A percentile compares a stretch with the other conserved stretches of the same genome.
Conservation (phyloP, 2,888 invertebrate genomes). For the Caenorhabditis sulstoni region DNA sequence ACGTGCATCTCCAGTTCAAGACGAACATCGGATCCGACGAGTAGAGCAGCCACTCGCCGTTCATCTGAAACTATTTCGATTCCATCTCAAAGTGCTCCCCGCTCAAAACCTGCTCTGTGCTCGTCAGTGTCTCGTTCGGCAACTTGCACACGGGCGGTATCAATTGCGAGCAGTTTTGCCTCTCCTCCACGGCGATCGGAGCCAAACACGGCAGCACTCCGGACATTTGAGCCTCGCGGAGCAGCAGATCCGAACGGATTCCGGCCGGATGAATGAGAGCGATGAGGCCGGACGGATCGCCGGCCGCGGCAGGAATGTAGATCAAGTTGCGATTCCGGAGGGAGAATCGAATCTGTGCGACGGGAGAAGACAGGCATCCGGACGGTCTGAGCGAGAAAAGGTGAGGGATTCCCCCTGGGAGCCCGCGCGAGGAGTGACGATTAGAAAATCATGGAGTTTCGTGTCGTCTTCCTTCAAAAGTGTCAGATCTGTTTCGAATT, state of each 20-base stretch:
- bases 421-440: conserved; percentile 17
- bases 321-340: conserved; percentile 60
- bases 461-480: neutral
- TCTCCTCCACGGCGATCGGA: conserved; percentile 26
- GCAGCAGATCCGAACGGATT: conserved; percentile 57
- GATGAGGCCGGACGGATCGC: conserved; percentile 42
- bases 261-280: conserved; percentile 62
- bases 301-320: conserved; percentile 40
- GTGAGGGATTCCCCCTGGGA: conserved; percentile 16
- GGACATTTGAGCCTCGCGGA: conserved; percentile 66
- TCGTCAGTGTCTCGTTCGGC: conserved; percentile 57
- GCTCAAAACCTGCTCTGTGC: conserved; percentile 19
- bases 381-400: conserved; percentile 35
- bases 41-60: conserved; percentile 68
- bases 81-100: neutral
- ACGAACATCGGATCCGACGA: conserved; percentile 71
- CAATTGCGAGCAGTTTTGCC: conserved; percentile 46
- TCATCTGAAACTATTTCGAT: conserved; percentile 51
- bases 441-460: conserved; percentile 55
- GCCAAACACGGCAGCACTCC: conserved; percentile 64
- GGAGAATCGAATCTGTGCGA: conserved; percentile 59
- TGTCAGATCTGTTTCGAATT: conserved; percentile 56
- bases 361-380: conserved; percentile 56
- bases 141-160: conserved; percentile 49
- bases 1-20: conserved; percentile 63